A percentile compares a stretch with the other conserved stretches of the same genome.
Conservation (phyloP, 2,888 invertebrate genomes). For the Globia sparganii region DNA sequence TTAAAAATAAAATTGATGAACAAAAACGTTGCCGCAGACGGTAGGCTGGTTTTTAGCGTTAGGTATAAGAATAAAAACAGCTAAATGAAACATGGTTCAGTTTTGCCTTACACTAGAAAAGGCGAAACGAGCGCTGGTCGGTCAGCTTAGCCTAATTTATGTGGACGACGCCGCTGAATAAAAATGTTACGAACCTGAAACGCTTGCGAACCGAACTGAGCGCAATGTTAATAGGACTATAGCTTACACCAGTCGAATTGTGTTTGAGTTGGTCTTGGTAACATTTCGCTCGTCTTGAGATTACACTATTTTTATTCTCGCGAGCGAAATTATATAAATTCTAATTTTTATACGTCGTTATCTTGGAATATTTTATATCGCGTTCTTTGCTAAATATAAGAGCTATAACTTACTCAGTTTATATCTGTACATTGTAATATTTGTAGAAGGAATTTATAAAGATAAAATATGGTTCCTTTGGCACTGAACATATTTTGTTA, state of each 20-base stretch:
- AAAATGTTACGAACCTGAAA: slow-evolving; percentile 68
- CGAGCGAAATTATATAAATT: slow-evolving; percentile 62
- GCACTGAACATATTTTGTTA: slow-evolving; percentile 23
- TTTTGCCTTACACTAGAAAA: slow-evolving; percentile 61
- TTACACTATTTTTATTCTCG: slow-evolving; percentile 32
- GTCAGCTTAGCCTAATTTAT: slow-evolving; percentile 71
- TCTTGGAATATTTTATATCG: slow-evolving; percentile 52
- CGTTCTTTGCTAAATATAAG: slow-evolving; percentile 48
- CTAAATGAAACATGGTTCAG: slow-evolving; percentile 67
- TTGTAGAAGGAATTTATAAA: slow-evolving; percentile 40
- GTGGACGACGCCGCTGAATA: slow-evolving; percentile 67
- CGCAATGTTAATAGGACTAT: slow-evolving; percentile 65
- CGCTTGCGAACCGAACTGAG: slow-evolving; percentile 62
- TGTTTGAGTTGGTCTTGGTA: slow-evolving; percentile 54
- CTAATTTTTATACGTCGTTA: slow-evolving; percentile 51
- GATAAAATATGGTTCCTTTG: slow-evolving; percentile 48
- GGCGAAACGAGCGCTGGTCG: slow-evolving; percentile 59
- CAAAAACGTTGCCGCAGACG: slow-evolving; percentile 22
- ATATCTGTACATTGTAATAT: slow-evolving; percentile 47
- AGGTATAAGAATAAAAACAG: slow-evolving; percentile 65
- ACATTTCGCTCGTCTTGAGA: slow-evolving; percentile 31
- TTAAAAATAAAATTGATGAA: slow-evolving; percentile 50
- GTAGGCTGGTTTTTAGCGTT: slow-evolving; percentile 49
- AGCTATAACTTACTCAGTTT: slow-evolving; percentile 54
- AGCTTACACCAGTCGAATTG: slow-evolving; percentile 60